Evolutionary conservation across 2,797 vertebrate genomes (phyloP), one percentile per base, ranked within the genome.

Genomic region (Pristis pectinata): DNA sequence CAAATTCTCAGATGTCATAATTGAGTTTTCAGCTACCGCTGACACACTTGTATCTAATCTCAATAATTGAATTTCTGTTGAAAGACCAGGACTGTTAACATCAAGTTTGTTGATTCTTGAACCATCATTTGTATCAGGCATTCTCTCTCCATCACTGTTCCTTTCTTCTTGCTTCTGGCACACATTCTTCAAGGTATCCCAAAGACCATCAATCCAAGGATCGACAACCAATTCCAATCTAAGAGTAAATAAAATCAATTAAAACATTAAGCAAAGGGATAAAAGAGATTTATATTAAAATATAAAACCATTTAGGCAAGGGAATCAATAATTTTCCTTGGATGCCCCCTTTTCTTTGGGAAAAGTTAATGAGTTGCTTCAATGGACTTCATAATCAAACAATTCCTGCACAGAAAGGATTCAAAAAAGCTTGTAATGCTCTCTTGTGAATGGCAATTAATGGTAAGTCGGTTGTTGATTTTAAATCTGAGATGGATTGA

Each of bases 201-300:
- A 99, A 95, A 99, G 97, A 94, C 98, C 98, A 80, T 98, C 97
- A 95, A 99, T 97, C 99, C 99, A 99, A 0, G 99, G 99, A 94
- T 99, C 99, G 76, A 99, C 97, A 95, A 99, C 98, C 93, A 99
- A 94, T 95, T 99, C 99, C 95, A 99, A 97, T 94, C 99, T 99
- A 95, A 94, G 96, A 94, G 70, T 0, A 76, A 34, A 95, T 94
- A 79, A 95, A 94, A 64, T 0, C 56, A 95, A 94, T 53, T 67
- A 13, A 67, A 85, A 94, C 80, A 6, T n/a, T 49, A 0, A 94
- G 37, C 34, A 95, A 44, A 6, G 94, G n/a, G 94, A 10, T 30
- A 30, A 27, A 59, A 13, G 13, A 89, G 6, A 34, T 56, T 85
- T 85, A n/a, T n/a, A 61, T 19, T n/a, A 6, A 2, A 61, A 61